Evolutionary conservation across 2,113 vertebrate genomes (phyloP).

Genomic region (Collichthys lucidus): DNA sequence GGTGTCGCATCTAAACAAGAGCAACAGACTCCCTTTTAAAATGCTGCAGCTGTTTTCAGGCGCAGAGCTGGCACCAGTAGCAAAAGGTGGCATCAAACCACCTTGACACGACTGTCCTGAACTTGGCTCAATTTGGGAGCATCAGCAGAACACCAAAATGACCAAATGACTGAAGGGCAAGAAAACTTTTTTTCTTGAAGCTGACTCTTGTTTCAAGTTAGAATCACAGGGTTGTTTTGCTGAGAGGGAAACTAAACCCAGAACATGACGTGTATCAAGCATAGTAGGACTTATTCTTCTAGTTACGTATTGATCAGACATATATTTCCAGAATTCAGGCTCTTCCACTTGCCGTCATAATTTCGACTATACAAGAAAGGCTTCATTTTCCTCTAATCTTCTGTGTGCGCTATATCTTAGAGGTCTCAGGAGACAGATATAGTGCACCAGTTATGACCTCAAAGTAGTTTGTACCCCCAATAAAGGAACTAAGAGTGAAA

Average conservation of each 20-base stretch:
- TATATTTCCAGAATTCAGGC: not conserved
- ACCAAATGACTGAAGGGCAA: constrained; percentile 39
- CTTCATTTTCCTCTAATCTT: too few species aligned
- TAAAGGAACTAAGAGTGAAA: not conserved
- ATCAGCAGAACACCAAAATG: constrained; percentile 61
- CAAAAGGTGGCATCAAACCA: constrained; percentile 60
- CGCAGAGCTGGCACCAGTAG: constrained; percentile 53
- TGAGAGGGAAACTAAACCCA: not conserved
- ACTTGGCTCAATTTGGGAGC: constrained; percentile 55
- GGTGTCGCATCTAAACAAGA: constrained; percentile 57
- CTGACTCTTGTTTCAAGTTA: not conserved
- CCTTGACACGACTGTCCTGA: constrained; percentile 73
- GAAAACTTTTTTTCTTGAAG: constrained; percentile 33
- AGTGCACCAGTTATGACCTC: not conserved
- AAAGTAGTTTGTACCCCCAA: not conserved
- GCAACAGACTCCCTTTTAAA: constrained; percentile 49
- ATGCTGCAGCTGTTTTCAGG: constrained; percentile 65
- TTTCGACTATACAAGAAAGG: too few species aligned
- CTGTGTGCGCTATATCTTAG: too few species aligned
- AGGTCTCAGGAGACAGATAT: not conserved
- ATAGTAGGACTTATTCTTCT: not conserved
- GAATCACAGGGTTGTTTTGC: not conserved
- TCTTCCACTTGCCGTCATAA: not conserved
- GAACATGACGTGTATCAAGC: not conserved
- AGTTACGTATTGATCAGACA: not conserved